phyloP scores from a whole-genome alignment of 2,797 vertebrate species.

The Rhinella marina region DNA sequence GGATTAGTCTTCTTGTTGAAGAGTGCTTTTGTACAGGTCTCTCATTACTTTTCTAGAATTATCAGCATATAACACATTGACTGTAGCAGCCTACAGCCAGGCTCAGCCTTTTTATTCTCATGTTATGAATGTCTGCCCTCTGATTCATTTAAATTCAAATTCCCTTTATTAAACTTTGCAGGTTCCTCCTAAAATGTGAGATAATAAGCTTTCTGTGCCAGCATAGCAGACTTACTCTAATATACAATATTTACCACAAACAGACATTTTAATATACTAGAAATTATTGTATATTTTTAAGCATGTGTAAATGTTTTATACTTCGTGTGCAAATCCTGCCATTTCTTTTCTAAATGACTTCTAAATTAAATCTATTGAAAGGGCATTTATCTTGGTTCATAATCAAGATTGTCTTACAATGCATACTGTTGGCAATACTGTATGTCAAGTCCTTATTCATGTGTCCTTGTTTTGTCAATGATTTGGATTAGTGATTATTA shows the following conservation, averaged over 20 bases:
- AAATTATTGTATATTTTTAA: background rate
- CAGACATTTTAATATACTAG: background rate
- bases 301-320: background rate
- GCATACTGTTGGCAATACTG: too few species aligned
- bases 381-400: too few species aligned
- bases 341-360: too few species aligned
- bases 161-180: constrained; percentile 42
- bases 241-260: background rate
- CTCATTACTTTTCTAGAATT: constrained; percentile 54
- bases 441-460: too few species aligned
- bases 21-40: constrained; percentile 48
- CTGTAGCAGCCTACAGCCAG: constrained; percentile 44
- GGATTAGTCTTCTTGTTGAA: constrained; percentile 52
- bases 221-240: background rate
- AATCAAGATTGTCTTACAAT: too few species aligned
- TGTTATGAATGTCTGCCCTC: constrained; percentile 34
- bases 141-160: constrained; percentile 55
- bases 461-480: too few species aligned
- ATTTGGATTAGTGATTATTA: too few species aligned
- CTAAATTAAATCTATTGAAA: too few species aligned
- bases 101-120: constrained; percentile 31
- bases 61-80: constrained; percentile 60
- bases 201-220: background rate
- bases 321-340: background rate
- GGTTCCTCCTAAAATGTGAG: constrained; percentile 17